Percentiles rank a stretch among this genome's conserved stretches.
phyloP scores from a whole-genome alignment of 1,140 invertebrate genomes.

The Sipha flava region DNA sequence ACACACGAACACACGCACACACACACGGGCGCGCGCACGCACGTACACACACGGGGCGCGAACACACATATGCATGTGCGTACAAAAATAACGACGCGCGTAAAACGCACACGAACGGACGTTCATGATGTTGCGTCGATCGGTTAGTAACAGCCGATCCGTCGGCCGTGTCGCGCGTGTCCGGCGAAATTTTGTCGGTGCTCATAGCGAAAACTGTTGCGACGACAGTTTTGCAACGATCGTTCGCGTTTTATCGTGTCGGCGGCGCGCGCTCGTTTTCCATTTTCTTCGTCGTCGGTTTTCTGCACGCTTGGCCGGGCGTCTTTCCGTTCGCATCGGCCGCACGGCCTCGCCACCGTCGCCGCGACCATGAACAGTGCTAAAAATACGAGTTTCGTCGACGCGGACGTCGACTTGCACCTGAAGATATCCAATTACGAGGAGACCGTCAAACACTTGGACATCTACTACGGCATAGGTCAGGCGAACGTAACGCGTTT shows the following conservation, averaged over 20 bases:
- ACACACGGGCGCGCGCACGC: background rate
- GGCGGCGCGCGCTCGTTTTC: no score
- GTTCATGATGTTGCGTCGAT: background rate
- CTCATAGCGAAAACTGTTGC: no score
- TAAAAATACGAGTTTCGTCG: constrained; percentile 33
- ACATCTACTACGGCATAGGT: constrained; percentile 90
- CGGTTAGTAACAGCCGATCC: background rate
- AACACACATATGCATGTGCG: background rate
- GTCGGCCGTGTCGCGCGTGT: background rate
- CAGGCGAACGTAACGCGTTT: no score
- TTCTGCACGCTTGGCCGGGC: no score
- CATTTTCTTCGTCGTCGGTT: no score
- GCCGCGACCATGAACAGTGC: background rate
- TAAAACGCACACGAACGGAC: background rate
- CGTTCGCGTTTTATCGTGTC: no score
- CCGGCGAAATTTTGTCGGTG: no score
- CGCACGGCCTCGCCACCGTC: background rate
- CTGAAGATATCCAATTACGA: constrained; percentile 79
- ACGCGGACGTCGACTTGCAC: constrained; percentile 35
- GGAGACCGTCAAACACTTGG: constrained; percentile 76
- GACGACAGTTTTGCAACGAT: no score
- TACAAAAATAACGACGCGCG: background rate
- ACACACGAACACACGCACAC: no score
- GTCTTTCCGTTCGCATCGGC: no score
- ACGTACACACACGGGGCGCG: background rate